Evolutionary conservation across 2,888 invertebrate genomes (phyloP), one percentile per base, ranked within the genome.

Genomic region (Nudaria mundana): DNA sequence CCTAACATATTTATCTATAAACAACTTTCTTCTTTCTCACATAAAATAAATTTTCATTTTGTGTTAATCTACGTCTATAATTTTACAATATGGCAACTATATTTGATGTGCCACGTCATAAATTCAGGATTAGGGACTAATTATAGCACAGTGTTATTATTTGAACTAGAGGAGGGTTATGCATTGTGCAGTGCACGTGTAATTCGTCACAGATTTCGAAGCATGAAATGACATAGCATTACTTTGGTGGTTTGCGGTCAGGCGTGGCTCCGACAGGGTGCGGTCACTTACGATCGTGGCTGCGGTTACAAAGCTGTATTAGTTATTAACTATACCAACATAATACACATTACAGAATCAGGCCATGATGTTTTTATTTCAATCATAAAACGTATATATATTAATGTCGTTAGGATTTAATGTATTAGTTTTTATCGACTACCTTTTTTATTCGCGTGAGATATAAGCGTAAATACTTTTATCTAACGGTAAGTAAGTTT

Each of bases 171-270:
- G 10, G 23, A 36, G 30, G 39, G 20, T 4, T 15, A 29, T 40
- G 44, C 33, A 44, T 44, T 56, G 57, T 45, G 48, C 47, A 52
- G 36, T 52, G 56, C 74, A 70, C 68, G 71, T 71, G 75, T 58
- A 71, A 71, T 76, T 78, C 73, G 80, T 78, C 73, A 77, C 77
- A 74, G 77, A 74, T 77, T 72, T 74, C 45, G 55, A 55, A 56
- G 66, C 76, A 67, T 81, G 76, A 77, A 81, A 82, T 76, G 73
- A 74, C 71, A 62, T 63, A 55, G 63, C 70, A 71, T 75, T 72
- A 72, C 70, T 70, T 66, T 60, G 64, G 75, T 63, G 74, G 74
- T 53, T 66, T 76, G 80, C 48, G 74, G 75, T 51, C 44, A 65
- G 67, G 73, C 63, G 70, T 71, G 81, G 63, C 49, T 38, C 57